Evolutionary conservation across 2,797 vertebrate species (phyloP).

Genomic region (Coranthus polyacanthus): DNA sequence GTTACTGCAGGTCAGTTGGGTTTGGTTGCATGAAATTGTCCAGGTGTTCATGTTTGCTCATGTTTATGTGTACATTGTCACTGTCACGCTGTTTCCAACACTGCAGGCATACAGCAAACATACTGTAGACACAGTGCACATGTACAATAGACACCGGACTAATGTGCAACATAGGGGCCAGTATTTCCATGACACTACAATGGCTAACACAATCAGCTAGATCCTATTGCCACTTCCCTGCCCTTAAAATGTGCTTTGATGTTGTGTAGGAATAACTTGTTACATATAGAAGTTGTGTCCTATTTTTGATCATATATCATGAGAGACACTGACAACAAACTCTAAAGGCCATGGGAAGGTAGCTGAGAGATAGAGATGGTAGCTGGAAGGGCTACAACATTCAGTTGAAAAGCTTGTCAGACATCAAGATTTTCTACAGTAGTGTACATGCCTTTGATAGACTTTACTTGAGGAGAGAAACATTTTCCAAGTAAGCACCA

Average conservation of each 20-base stretch:
- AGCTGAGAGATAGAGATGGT: no score
- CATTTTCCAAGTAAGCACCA: no score
- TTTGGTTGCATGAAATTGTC: constrained; percentile 2
- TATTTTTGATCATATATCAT: not conserved
- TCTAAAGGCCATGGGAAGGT: not conserved
- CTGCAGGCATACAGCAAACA: not conserved
- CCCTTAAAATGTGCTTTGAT: constrained; percentile 2
- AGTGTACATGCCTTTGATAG: no score
- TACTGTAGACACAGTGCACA: not conserved
- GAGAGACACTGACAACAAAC: not conserved
- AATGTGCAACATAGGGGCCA: not conserved
- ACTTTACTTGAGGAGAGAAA: no score
- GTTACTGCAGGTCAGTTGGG: not conserved
- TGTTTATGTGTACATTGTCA: not conserved
- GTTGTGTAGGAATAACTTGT: not conserved
- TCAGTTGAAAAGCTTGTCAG: no score
- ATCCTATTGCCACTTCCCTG: not conserved
- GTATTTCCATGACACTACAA: not conserved
- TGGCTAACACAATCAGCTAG: not conserved
- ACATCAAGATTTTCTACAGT: no score
- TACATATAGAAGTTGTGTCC: no score
- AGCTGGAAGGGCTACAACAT: no score
- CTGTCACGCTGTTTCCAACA: not conserved
- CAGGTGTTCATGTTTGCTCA: constrained; percentile 24
- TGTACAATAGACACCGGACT: not conserved